These are phyloP conservation scores for Clarias magur DNA, from an alignment of 2,113 vertebrate genomes.

Conservation along the genomic window DNA sequence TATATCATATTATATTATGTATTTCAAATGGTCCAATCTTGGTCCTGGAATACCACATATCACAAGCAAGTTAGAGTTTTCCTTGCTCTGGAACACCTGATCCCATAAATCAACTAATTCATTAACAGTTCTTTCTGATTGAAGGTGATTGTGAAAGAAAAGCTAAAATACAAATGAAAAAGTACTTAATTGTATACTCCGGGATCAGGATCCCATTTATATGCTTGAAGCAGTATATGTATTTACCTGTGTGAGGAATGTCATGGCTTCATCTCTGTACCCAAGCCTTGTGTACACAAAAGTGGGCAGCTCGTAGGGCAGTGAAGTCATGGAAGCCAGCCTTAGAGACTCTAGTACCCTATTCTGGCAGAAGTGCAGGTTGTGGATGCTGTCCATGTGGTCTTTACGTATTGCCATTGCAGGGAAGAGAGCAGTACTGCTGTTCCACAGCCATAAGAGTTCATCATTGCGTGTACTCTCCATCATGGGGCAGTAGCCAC, in stretches of 20 bases:
- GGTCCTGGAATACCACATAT: neutral
- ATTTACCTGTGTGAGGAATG: slow-evolving; percentile 77
- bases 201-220: neutral
- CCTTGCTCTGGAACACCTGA: neutral
- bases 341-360: slow-evolving; percentile 74
- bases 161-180: too few species aligned
- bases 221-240: neutral
- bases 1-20: neutral
- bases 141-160: neutral
- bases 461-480: slow-evolving; percentile 79
- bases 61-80: neutral
- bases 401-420: slow-evolving; percentile 72
- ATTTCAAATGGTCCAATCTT: neutral
- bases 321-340: slow-evolving; percentile 71
- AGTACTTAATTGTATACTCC: neutral
- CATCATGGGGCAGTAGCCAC: slow-evolving; percentile 71
- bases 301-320: slow-evolving; percentile 70
- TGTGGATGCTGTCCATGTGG: slow-evolving; percentile 66
- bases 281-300: slow-evolving; percentile 78
- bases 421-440: slow-evolving; percentile 77
- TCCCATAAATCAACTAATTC: neutral
- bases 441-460: slow-evolving; percentile 82
- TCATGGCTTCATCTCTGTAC: slow-evolving; percentile 76
- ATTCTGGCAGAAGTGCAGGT: slow-evolving; percentile 77
- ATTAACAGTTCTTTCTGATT: too few species aligned